phyloP scores from a whole-genome alignment of 1,140 invertebrate species.

The Hyposmocoma kahamanoa region DNA sequence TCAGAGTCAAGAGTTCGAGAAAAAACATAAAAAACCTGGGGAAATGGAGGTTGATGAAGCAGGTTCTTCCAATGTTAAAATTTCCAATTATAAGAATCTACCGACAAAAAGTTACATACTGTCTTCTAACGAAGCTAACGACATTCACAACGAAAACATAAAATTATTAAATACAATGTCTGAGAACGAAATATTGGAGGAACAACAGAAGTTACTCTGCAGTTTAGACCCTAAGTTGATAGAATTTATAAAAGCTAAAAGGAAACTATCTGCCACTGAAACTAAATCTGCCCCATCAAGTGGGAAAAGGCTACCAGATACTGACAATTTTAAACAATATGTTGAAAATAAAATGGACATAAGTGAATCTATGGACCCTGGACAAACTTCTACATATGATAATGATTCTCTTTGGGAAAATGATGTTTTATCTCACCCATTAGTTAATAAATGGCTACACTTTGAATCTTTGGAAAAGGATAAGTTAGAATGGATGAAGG shows the following conservation, averaged over 20 bases:
- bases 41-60: constrained; percentile 57
- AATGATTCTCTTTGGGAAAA: constrained; percentile 64
- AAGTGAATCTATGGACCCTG: constrained; percentile 10
- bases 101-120: constrained; percentile 72
- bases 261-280: constrained; percentile 42
- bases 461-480: constrained; percentile 88
- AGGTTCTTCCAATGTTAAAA: constrained; percentile 29
- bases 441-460: constrained; percentile 83
- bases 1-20: constrained; percentile 30
- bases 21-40: constrained; percentile 22
- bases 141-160: constrained; percentile 85
- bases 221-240: constrained; percentile 80
- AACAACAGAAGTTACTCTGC: constrained; percentile 79
- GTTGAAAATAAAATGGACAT: constrained; percentile 32
- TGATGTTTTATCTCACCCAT: constrained; percentile 77
- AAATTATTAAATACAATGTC: constrained; percentile 80
- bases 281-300: too few species aligned
- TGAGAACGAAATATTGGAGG: constrained; percentile 83
- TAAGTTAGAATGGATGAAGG: constrained; percentile 90
- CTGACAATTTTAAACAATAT: too few species aligned
- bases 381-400: constrained; percentile 1
- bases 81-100: constrained; percentile 27
- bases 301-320: too few species aligned
- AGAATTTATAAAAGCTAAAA: constrained; percentile 78
- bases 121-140: constrained; percentile 69